Base-by-base conservation (phyloP, 2,113 vertebrate species). In the Cryptoleucopteryx plumbea region DNA sequence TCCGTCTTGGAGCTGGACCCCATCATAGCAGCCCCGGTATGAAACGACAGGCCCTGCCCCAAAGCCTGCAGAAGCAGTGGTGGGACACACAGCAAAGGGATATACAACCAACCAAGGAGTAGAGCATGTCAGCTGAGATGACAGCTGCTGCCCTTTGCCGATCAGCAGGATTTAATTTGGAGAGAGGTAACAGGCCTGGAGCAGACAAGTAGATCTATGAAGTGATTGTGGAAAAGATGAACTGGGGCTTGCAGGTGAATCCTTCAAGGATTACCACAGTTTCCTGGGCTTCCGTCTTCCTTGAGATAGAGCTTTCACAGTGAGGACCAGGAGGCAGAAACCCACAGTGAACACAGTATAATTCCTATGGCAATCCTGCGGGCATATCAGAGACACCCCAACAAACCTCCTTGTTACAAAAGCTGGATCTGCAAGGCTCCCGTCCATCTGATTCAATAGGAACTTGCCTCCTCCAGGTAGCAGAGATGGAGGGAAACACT, bases 81-180 rank as follows among this genome's bases (percentile, higher is more conserved):
- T 65, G 38, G 40, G 34, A 73, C 85, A 78, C 85, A 73, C 7
- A 66, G 40, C 40, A 70, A 34, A 66, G 34, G 50, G 9, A 5
- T 16, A 1, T 16, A 55, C 11, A 83, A 16, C 18, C 80, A 80
- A 20, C 16, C 16, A 40, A 4, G 0, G 1, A 58, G 13, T 2
- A 47, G 40, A 81, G 23, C 27, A 13, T 13, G 31, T 48, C 27
- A 73, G 58, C 31, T 1, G 2, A 58, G 55, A 17, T 42, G 53
- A 34, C n/a, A 65, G 8, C 36, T 52, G 52, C 12, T 45, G 68
- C 27, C 38, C 42, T 53, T 72, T 7, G 7, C 40, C 27, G 26
- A 23, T 40, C 31, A 42, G 56, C 29, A 50, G 55, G 36, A 18
- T 70, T 86, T 88, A 38, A 23, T 82, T 3, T 90, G 85, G 42